Evolutionary conservation across 2,797 vertebrate species (phyloP), one percentile per base, ranked within the genome.

Genomic region (Squalus acanthias): DNA sequence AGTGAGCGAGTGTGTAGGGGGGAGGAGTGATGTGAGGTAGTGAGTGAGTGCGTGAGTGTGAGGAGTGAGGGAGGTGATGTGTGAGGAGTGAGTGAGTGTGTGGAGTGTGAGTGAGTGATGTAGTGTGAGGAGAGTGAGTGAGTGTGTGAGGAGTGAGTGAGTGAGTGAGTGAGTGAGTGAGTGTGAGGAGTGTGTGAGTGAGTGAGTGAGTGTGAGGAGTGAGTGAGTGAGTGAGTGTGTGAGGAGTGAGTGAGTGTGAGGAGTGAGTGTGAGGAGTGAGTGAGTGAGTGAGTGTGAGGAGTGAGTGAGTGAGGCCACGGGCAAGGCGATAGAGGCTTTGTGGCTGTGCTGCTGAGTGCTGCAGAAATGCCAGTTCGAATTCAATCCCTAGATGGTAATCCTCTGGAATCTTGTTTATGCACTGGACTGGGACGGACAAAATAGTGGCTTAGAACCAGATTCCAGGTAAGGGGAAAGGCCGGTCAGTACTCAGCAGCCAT

Each of bases 321-420:
- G 1, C 13, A 46, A 33, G 0, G 22, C 2, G 24, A 26, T 1
- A 12, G 22, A n/a, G 20, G 65, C 7, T 94, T 29, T 10, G 33
- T 46, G 63, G 2, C 39, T 5, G 15, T 69, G 12, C 33, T 67
- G 10, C 39, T 20, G 33, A 65, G 65, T 60, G n/a, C 7, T 10
- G 39, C 20, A 20, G 9, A 94, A 69, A 94, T 94, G 65, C 92
- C 65, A 53, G 22, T 67, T 67, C 8, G 8, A 94, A 94, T 46
- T 94, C 65, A 94, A 22, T 69, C 33, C 65, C 65, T 24, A 46
- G 92, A 94, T 39, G 22, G 17, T 94, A 93, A 93, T 93, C 63
- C 91, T 67, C 15, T 69, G 91, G 91, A 93, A 93, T 93, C 91
- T 93, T 93, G 91, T 93, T 93, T 69, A 69, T 93, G 91, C 33